Conservation (phyloP, 2,113 vertebrate genomes). For the Prionailurus viverrinus region DNA sequence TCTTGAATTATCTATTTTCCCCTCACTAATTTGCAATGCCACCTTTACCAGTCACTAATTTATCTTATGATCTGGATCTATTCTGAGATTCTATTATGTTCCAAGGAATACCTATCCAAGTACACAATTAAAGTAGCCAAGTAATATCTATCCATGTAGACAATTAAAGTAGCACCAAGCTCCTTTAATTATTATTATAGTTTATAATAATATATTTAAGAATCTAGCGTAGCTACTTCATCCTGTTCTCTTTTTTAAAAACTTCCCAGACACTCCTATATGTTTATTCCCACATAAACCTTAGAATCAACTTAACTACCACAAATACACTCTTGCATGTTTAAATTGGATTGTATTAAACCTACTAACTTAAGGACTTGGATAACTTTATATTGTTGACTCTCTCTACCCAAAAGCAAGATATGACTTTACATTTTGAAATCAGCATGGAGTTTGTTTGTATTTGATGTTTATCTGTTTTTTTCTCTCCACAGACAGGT, state of each 20-base stretch:
- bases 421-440: neutral
- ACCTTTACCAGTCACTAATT: slow-evolving; percentile 32
- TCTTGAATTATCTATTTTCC: no score
- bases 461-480: neutral
- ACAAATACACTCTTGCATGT: neutral
- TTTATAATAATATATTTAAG: neutral
- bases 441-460: neutral
- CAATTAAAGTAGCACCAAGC: no score
- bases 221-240: neutral
- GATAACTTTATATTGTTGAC: neutral
- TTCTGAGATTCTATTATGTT: neutral
- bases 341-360: slow-evolving; percentile 29
- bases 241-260: neutral
- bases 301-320: slow-evolving; percentile 7
- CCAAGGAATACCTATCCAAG: neutral
- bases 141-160: no score
- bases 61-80: neutral
- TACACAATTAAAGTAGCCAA: no score
- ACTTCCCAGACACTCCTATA: neutral
- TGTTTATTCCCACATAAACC: slow-evolving; percentile 29
- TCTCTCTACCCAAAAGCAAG: neutral
- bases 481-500: neutral
- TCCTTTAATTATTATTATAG: neutral
- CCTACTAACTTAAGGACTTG: neutral
- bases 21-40: neutral